phyloP scores from a whole-genome alignment of 2,797 vertebrate species.

The Urophycis tenuis region DNA sequence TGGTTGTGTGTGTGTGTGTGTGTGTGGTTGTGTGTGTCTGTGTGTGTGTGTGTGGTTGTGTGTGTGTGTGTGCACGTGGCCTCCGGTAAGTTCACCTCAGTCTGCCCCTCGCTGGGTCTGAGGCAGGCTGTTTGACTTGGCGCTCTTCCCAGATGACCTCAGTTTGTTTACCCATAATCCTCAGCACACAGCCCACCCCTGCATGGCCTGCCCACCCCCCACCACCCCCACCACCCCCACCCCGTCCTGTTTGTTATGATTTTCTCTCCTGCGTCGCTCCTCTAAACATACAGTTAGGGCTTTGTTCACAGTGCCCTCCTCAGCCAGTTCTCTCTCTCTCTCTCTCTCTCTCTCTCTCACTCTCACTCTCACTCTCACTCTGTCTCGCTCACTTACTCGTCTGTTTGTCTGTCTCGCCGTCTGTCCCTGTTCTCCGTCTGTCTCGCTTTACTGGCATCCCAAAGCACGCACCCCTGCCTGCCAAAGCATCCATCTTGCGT shows the following conservation, averaged over 20 bases:
- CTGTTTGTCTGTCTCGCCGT: not conserved
- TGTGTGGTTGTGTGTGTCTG: not conserved
- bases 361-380: conserved; percentile 37
- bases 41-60: no score
- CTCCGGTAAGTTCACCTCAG: conserved; percentile 41
- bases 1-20: not conserved
- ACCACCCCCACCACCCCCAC: not conserved
- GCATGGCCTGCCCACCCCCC: conserved; percentile 11
- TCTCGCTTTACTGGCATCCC: conserved; percentile 72
- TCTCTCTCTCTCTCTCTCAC: conserved; percentile 26
- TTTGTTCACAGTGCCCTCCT: conserved; percentile 31
- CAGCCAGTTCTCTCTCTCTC: not conserved
- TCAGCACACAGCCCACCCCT: conserved; percentile 48
- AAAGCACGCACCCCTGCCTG: conserved; percentile 27
- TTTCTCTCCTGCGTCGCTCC: not conserved
- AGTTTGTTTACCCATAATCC: conserved; percentile 46
- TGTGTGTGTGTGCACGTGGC: not conserved
- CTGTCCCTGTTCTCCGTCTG: not conserved
- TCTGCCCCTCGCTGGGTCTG: conserved; percentile 29
- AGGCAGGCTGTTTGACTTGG: conserved; percentile 53
- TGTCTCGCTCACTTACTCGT: not conserved
- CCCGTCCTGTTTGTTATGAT: not conserved
- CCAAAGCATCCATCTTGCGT: not conserved
- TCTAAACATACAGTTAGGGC: conserved; percentile 10
- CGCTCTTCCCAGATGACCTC: conserved; percentile 50